Conservation (phyloP, 2,113 vertebrate species). For the Tachysurus vachellii region DNA sequence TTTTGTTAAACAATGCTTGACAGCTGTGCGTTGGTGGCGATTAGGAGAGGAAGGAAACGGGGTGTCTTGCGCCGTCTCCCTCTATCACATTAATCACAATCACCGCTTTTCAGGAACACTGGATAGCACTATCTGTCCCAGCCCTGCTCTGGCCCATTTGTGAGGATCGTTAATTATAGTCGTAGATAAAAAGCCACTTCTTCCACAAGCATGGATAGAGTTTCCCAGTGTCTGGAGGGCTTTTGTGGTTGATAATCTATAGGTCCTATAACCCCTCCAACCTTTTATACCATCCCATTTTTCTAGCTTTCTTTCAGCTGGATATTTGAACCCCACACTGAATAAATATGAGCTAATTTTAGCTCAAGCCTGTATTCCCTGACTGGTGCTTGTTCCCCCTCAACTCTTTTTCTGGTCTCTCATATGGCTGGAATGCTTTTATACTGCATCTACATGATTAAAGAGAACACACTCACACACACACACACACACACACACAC, state of each 20-base stretch:
- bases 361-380: conserved; percentile 43
- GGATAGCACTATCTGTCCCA: conserved; percentile 1
- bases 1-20: not conserved
- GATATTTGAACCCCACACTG: conserved; percentile 54
- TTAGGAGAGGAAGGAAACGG: conserved; percentile 37
- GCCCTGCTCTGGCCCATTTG: not conserved
- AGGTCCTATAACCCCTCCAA: conserved; percentile 17
- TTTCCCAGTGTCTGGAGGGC: conserved; percentile 33
- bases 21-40: not conserved
- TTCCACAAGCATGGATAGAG: not conserved
- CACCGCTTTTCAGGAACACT: conserved; percentile 17
- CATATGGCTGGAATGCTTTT: conserved; percentile 47
- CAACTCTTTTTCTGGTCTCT: conserved; percentile 8
- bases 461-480: not conserved
- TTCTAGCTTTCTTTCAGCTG: conserved; percentile 58
- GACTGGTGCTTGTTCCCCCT: conserved; percentile 13
- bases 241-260: conserved; percentile 11
- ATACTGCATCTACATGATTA: conserved; percentile 19
- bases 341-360: conserved; percentile 59
- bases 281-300: conserved; percentile 34
- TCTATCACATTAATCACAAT: not conserved
- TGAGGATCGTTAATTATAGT: conserved; percentile 19
- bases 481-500: not conserved
- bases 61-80: conserved; percentile 5
- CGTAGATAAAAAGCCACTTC: conserved; percentile 22